Evolutionary conservation across 2,888 invertebrate species (phyloP).

Genomic region (Taphrorychus bicolor): DNA sequence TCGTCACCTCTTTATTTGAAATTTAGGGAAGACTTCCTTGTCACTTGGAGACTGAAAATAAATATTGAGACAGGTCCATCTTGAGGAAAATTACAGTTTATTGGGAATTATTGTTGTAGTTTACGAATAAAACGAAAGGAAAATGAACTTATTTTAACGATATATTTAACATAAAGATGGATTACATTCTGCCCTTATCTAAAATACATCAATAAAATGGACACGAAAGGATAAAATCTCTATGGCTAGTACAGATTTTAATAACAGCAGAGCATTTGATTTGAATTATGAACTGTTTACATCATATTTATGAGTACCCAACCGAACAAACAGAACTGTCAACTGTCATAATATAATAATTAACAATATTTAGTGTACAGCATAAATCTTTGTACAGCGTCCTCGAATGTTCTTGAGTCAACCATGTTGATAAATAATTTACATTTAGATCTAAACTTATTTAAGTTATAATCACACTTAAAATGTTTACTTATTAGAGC

Average conservation of each 20-base stretch:
- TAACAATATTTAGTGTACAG: slow-evolving; percentile 50
- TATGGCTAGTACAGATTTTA: slow-evolving; percentile 50
- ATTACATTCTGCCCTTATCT: slow-evolving; percentile 53
- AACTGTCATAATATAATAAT: slow-evolving; percentile 26
- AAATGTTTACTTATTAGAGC: slow-evolving; percentile 52
- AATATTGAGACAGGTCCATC: background rate
- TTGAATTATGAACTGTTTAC: slow-evolving; percentile 47
- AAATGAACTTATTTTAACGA: slow-evolving; percentile 48
- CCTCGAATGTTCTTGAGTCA: slow-evolving; percentile 44
- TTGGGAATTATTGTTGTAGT: background rate
- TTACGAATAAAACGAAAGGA: slow-evolving; percentile 16
- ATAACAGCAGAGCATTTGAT: slow-evolving; percentile 50
- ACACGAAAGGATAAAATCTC: slow-evolving; percentile 47
- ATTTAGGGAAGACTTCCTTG: background rate
- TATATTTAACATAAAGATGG: slow-evolving; percentile 53
- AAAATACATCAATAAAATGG: slow-evolving; percentile 52
- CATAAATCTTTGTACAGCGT: slow-evolving; percentile 56
- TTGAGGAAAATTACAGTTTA: background rate
- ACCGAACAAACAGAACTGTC: background rate
- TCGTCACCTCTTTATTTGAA: background rate
- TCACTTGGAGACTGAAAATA: background rate
- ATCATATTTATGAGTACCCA: slow-evolving; percentile 19
- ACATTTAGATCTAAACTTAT: slow-evolving; percentile 55
- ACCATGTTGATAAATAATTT: slow-evolving; percentile 54
- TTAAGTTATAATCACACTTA: slow-evolving; percentile 56